Evolutionary conservation across 2,888 invertebrate genomes (phyloP), one percentile per base, ranked within the genome.

Genomic region (Hermaeophaga mercurialis): DNA sequence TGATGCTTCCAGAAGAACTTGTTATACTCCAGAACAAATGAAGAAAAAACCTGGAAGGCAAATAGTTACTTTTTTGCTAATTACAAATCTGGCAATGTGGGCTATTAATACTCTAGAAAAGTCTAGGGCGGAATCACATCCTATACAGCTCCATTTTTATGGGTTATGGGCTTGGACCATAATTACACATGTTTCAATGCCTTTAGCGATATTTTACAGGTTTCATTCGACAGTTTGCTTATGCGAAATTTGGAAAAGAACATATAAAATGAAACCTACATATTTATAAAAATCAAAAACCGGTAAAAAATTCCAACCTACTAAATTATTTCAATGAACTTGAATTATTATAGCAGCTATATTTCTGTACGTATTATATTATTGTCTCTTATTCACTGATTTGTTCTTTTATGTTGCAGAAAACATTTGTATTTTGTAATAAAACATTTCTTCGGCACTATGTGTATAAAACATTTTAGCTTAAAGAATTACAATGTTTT

Each of bases 111-210:
- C 94, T 1, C 79, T 96, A 71, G 94, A 95, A 75, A 94, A 94
- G 69, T 91, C 92, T 0, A 82, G 94, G 15, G 91, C 94, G 0
- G 94, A 94, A 72, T 93, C 93, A 4, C 92, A 94, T 75, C 94
- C 94, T 6, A 90, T 94, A 36, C 95, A 96, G 77, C 78, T 94
- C 64, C 89, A 92, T 72, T 95, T 96, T 79, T 95, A 94, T 70
- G 94, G 94, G 0, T 80, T 92, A 31, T 94, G 94, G 94, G 94
- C 94, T 24, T 96, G 95, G 95, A 94, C 94, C 9, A 94, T 96
- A 58, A 94, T 96, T 58, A 94, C 93, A 0, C 94, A 96, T 73
- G 92, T 96, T 1, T 93, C 93, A 1, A 94, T 94, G 89, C 96
- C 96, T 0, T 70, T 88, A 69, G 94, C 94, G 1, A 95, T 96